Evolutionary conservation across 2,113 vertebrate species (phyloP), one percentile per base, ranked within the genome.

Genomic region (Proterorhinus semilunaris): DNA sequence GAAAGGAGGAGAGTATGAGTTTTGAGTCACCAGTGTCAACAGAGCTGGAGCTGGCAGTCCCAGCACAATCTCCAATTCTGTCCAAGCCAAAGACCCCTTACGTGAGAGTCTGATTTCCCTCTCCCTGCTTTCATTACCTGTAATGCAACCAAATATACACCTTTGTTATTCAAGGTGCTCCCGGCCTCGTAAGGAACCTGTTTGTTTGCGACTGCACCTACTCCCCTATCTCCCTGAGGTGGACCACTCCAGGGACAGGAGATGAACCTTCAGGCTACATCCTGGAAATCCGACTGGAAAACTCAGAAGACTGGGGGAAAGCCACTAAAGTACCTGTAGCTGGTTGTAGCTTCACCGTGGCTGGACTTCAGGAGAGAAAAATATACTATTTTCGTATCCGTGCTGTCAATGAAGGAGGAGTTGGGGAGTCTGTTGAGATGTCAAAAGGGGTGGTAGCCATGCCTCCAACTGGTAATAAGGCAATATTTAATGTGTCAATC

Each of bases 1-100:
- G 65, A 85, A 91, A 10, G 89, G 86, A 71, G 72, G 82, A 51
- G 91, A 91, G 75, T 92, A 91, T 46, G 87, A 94, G 78, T 91
- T 93, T 73, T 6, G 0, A 67, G 81, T 89, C 16, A 84, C 62
- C 67, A 76, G 87, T 79, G 75, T 92, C 65, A 94, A 90, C 78
- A 70, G 66, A 46, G 79, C 83, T 57, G 89, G 80, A 16, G 66
- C 77, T 6, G 87, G 89, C 10, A 66, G 78, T 45, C 87, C 88
- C 46, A 91, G 91, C 45, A 49, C 75, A 6, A 61, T 77, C 8
- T 90, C 89, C 65, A 85, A 54, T 47, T 79, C 85, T 51, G 82
- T 87, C 10, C 3, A 84, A 63, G 89, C 86, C 75, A 91, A 92
- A 76, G 83, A 90, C 71, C 88, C 83, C 27, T 82, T 88, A 69